A percentile compares a stretch with the other conserved stretches of the same genome.
Evolutionary conservation across 2,888 invertebrate genomes (phyloP).

Genomic region (Papilio gigon): DNA sequence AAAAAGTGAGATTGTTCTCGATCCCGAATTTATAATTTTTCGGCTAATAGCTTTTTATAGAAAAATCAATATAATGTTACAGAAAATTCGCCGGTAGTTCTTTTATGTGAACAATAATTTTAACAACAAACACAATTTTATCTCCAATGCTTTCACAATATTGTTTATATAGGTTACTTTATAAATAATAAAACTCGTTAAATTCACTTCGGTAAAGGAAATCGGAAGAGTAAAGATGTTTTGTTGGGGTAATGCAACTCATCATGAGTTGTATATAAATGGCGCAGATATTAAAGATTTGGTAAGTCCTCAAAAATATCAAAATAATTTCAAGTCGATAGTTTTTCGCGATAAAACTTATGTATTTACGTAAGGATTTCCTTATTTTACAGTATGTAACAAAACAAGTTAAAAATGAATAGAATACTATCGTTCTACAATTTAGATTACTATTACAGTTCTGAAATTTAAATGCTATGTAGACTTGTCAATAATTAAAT

Average conservation of each 20-base stretch:
- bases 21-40: slow-evolving; percentile 46
- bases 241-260: slow-evolving; percentile 80
- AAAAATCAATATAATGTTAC: slow-evolving; percentile 32
- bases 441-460: background rate
- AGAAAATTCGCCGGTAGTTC: slow-evolving; percentile 23
- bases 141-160: slow-evolving; percentile 16
- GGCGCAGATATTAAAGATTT: slow-evolving; percentile 65
- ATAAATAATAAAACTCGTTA: slow-evolving; percentile 51
- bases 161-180: slow-evolving; percentile 59
- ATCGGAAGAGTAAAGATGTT: slow-evolving; percentile 65
- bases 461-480: background rate
- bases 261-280: slow-evolving; percentile 77
- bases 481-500: background rate
- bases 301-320: slow-evolving; percentile 56
- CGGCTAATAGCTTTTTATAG: slow-evolving; percentile 39
- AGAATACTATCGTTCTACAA: background rate
- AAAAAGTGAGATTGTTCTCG: slow-evolving; percentile 71
- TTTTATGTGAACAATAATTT: slow-evolving; percentile 12
- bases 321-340: background rate
- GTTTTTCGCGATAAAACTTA: background rate
- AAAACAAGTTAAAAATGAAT: background rate
- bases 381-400: background rate
- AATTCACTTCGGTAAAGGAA: slow-evolving; percentile 51
- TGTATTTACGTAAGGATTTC: background rate
- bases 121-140: background rate